Evolutionary conservation across 2,113 vertebrate genomes (phyloP).

Genomic region (Psammodynastes pulverulentus): DNA sequence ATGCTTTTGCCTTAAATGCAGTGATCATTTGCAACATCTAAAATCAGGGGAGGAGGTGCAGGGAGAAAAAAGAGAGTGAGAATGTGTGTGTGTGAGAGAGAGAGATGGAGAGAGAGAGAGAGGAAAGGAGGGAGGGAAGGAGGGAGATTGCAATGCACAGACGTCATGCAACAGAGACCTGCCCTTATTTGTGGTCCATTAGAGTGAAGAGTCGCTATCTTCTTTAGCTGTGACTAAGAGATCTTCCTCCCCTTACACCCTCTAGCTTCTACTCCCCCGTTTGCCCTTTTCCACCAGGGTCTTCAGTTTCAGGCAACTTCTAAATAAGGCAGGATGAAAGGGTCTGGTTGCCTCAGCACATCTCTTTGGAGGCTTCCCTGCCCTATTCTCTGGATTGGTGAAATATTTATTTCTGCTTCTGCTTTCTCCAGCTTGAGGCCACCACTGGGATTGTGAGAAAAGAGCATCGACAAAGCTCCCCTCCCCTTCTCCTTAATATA

Average conservation of each 20-base stretch:
- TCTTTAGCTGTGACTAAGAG: slow-evolving; percentile 51
- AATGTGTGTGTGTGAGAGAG: neutral
- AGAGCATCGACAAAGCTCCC: neutral
- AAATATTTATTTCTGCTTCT: slow-evolving; percentile 63
- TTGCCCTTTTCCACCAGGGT: slow-evolving; percentile 55
- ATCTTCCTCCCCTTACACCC: slow-evolving; percentile 56
- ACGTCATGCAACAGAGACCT: slow-evolving; percentile 32
- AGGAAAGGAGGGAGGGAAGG: neutral
- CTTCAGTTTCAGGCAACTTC: slow-evolving; percentile 51
- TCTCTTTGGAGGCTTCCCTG: slow-evolving; percentile 52
- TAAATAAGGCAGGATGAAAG: slow-evolving; percentile 65
- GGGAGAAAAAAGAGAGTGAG: neutral
- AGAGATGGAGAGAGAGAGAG: neutral
- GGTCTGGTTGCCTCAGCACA: slow-evolving; percentile 45
- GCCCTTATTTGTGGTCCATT: slow-evolving; percentile 43
- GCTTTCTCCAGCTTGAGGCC: slow-evolving; percentile 46
- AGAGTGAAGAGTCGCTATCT: slow-evolving; percentile 43
- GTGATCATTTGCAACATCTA: slow-evolving; percentile 54
- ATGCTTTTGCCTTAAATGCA: slow-evolving; percentile 54
- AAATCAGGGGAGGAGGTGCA: neutral
- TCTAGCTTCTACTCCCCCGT: slow-evolving; percentile 45
- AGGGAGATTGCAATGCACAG: neutral
- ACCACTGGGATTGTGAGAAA: slow-evolving; percentile 10
- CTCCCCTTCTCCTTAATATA: neutral
- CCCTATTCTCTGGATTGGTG: slow-evolving; percentile 58